Percentiles rank a stretch among this genome's conserved stretches.
Conservation (phyloP, 37 sponge, comb jelly and placozoan species). For the Diacarnus erythraeanus region DNA sequence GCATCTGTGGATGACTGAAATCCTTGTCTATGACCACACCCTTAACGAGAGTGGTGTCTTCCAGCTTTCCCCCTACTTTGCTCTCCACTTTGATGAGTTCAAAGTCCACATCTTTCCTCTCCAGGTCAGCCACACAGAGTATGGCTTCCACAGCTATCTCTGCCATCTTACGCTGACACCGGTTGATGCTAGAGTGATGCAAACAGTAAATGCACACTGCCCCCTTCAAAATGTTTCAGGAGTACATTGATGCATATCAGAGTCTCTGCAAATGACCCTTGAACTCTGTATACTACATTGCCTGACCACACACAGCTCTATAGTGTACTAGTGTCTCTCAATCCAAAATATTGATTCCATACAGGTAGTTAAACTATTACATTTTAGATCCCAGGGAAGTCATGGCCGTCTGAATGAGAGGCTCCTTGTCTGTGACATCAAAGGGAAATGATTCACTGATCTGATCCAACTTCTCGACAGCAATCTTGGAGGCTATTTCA, state of each 20-base stretch:
- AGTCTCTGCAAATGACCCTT: background rate
- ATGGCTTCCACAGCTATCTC: slow-evolving; percentile 98
- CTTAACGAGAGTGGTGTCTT: slow-evolving; percentile 88
- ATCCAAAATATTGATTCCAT: slow-evolving; percentile 38
- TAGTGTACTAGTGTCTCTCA: background rate
- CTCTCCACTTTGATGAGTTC: slow-evolving; percentile 97
- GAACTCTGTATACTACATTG: slow-evolving; percentile 31
- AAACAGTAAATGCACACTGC: no score
- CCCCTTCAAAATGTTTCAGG: no score
- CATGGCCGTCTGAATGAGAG: slow-evolving; percentile 93
- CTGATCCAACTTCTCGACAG: slow-evolving; percentile 75
- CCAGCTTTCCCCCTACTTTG: slow-evolving; percentile 94
- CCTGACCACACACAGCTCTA: slow-evolving; percentile 25
- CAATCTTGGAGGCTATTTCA: slow-evolving; percentile 85
- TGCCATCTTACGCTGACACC: slow-evolving; percentile 93
- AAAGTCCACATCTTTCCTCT: slow-evolving; percentile 93
- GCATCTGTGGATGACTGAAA: slow-evolving; percentile 98
- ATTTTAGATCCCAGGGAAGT: slow-evolving; percentile 98
- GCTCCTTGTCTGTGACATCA: slow-evolving; percentile 67
- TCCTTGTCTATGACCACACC: slow-evolving; percentile 98
- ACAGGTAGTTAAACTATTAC: slow-evolving; percentile 33
- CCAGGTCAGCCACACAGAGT: slow-evolving; percentile 92
- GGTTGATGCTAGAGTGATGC: slow-evolving; percentile 86
- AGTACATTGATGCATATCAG: no score
- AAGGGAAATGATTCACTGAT: slow-evolving; percentile 87